Percentiles rank a stretch among this genome's conserved stretches.
phyloP scores from a whole-genome alignment of 2,797 vertebrate species.

The Eulemur albifrons region DNA sequence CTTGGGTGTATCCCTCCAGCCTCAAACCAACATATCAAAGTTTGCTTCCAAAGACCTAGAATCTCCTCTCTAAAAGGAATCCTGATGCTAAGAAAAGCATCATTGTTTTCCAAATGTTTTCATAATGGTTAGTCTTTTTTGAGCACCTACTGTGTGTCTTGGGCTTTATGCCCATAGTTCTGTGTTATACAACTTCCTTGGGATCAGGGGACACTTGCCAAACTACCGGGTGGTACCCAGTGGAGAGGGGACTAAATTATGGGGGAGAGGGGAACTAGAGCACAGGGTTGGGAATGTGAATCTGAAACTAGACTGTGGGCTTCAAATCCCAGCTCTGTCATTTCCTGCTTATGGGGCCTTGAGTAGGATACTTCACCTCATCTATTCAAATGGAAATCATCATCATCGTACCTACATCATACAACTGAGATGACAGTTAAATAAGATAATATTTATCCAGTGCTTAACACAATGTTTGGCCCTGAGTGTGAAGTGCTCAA shows the following conservation, averaged over 20 bases:
- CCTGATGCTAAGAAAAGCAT: not conserved
- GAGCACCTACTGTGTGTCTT: not conserved
- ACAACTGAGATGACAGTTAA: not conserved
- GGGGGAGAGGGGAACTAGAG: too few species aligned
- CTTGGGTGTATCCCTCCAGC: not conserved
- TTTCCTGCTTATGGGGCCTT: not conserved
- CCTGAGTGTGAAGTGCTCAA: not conserved
- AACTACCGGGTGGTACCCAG: not conserved
- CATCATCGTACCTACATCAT: not conserved
- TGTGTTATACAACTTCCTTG: not conserved
- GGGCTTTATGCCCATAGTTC: not conserved
- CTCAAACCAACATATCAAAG: not conserved
- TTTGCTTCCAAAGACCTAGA: not conserved
- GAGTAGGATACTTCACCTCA: not conserved
- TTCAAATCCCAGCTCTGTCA: not conserved
- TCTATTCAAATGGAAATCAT: not conserved
- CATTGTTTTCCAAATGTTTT: not conserved
- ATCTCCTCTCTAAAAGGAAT: not conserved
- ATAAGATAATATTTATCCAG: not conserved
- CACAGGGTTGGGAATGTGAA: not conserved
- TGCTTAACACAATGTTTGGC: not conserved
- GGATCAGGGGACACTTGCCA: not conserved
- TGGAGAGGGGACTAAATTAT: not conserved
- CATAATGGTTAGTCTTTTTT: not conserved
- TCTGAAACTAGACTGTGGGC: not conserved